Evolutionary conservation across 1,140 invertebrate genomes (phyloP).

Genomic region (Amphibalanus amphitrite): DNA sequence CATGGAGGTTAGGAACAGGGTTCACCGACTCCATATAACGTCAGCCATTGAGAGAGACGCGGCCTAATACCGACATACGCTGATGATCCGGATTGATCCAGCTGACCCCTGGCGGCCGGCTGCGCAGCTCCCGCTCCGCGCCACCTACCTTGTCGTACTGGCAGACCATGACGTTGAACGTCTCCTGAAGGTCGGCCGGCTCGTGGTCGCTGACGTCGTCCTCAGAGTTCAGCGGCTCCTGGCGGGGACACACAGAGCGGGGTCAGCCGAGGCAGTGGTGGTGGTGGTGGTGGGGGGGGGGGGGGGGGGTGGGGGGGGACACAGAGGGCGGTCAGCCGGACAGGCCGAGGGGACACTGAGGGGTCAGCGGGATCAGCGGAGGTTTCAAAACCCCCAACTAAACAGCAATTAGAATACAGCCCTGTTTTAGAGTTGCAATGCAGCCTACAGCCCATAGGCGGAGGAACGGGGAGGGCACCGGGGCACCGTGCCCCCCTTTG

Average conservation of each 20-base stretch:
- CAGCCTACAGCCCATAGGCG: too few relatives aligned
- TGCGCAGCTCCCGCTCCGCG: too few relatives aligned
- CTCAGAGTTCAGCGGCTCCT: conserved; percentile 87
- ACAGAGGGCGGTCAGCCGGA: background rate
- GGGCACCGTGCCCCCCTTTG: too few relatives aligned
- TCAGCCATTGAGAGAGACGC: background rate
- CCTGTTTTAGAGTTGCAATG: too few relatives aligned
- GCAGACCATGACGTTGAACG: conserved; percentile 97
- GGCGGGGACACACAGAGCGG: conserved; percentile 15
- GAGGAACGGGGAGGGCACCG: too few relatives aligned
- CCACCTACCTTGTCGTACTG: conserved; percentile 92
- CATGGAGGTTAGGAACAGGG: background rate
- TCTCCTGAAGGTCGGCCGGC: conserved; percentile 83
- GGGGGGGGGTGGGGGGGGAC: too few relatives aligned
- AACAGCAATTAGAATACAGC: too few relatives aligned
- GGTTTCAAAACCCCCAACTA: too few relatives aligned
- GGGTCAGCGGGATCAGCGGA: background rate
- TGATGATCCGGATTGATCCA: too few relatives aligned
- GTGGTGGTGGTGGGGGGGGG: too few relatives aligned
- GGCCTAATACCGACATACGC: too few relatives aligned
- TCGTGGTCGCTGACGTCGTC: conserved; percentile 97
- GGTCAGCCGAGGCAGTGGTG: conserved; percentile 8
- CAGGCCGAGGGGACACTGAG: background rate
- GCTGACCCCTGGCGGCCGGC: too few relatives aligned
- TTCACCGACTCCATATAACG: conserved; percentile 3